phyloP scores from a whole-genome alignment of 1,140 invertebrate species.

The Sesamia nonagrioides region DNA sequence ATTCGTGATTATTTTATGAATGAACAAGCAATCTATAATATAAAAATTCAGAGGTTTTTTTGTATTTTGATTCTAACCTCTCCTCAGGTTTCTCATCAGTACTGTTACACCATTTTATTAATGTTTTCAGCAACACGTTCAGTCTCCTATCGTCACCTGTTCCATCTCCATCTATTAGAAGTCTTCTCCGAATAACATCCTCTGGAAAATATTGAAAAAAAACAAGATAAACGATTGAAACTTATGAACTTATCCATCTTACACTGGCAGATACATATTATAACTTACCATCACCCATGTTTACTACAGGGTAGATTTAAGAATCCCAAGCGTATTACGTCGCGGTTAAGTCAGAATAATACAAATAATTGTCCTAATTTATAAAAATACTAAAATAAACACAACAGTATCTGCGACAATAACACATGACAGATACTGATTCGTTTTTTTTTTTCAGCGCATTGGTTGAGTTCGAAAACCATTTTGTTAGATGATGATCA shows the following conservation, averaged over 20 bases:
- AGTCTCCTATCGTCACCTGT: conserved; percentile 97
- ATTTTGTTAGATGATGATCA: too few species aligned
- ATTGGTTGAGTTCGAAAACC: too few species aligned
- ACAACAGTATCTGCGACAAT: background rate
- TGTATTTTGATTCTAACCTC: conserved; percentile 84
- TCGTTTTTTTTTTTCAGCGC: too few species aligned
- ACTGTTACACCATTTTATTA: conserved; percentile 95
- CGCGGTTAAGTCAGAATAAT: background rate
- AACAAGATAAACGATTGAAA: background rate
- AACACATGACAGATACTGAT: background rate
- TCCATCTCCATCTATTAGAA: conserved; percentile 98
- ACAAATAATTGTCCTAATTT: background rate
- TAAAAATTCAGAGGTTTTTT: background rate
- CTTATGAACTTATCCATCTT: background rate
- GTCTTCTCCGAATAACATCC: conserved; percentile 95
- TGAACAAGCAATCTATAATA: background rate
- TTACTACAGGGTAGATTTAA: background rate
- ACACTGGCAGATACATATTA: background rate
- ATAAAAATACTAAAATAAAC: background rate
- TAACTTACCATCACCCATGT: conserved; percentile 52
- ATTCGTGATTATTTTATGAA: background rate
- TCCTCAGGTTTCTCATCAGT: conserved; percentile 91
- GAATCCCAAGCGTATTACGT: background rate
- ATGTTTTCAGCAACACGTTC: conserved; percentile 94
- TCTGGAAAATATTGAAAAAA: conserved; percentile 90